Evolutionary conservation across 2,888 invertebrate genomes (phyloP), one percentile per base, ranked within the genome.

Genomic region (Entomobrya proxima): DNA sequence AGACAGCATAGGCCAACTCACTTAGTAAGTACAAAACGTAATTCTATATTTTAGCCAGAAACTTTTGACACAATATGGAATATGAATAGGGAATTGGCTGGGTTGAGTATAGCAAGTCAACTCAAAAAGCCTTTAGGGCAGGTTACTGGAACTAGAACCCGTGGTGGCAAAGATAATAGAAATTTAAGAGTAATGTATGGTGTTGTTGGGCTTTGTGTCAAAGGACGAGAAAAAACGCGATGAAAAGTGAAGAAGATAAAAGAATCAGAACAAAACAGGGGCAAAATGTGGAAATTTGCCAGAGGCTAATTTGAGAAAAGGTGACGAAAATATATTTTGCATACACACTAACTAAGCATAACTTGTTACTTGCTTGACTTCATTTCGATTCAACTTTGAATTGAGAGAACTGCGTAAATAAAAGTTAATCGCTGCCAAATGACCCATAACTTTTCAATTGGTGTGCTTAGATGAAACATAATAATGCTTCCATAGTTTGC

Each of bases 81-180:
- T n/a, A 64, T 18, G 64, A 37, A 37, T n/a, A 47, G 44, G 9
- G 44, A 47, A 40, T 15, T n/a, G n/a, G n/a, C n/a, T n/a, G n/a
- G 69, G 11, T 24, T 69, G 13, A 64, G 35, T 37, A 13, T 11
- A 35, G 35, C n/a, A 37, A 37, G n/a, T 27, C 72, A 72, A 72
- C 27, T 47, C 64, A 64, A 64, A 64, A 4, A 15, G 72, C 72
- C 72, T 44, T n/a, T 27, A 72, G 72, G 72, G 72, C 72, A 72
- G 72, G 44, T 72, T 72, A 47, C 27, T 18, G n/a, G n/a, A 7
- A 47, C 5, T n/a, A 13, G 18, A 44, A 15, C n/a, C n/a, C n/a
- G n/a, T n/a, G n/a, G 47, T 21, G 18, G n/a, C 47, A 47, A 64
- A 5, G 24, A 64, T 7, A 35, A 11, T 37, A 37, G 18, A 58